These are phyloP conservation scores for Chelidonichthys spinosus DNA, from an alignment of 2,797 vertebrate genomes.

Conservation along the genomic window DNA sequence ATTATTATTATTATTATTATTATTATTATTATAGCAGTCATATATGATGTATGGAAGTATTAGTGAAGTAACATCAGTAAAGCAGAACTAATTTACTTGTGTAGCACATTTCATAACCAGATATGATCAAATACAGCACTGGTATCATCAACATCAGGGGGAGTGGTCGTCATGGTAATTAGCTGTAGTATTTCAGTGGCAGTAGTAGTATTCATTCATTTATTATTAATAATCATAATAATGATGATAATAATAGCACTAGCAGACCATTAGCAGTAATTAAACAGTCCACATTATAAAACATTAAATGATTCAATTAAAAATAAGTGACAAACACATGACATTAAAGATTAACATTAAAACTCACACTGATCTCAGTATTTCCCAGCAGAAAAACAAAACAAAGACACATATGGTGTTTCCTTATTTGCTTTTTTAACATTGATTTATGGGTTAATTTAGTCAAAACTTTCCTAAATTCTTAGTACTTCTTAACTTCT, in stretches of 20 bases:
- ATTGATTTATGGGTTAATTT: too few species aligned
- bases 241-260: background rate
- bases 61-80: background rate
- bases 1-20: background rate
- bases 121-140: background rate
- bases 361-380: too few species aligned
- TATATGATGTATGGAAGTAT: background rate
- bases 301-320: too few species aligned
- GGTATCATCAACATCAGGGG: background rate
- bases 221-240: too few species aligned
- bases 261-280: background rate
- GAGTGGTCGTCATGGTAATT: background rate
- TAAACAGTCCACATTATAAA: background rate
- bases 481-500: too few species aligned
- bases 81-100: background rate
- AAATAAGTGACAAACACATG: too few species aligned
- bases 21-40: background rate
- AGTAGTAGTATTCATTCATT: background rate
- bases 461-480: too few species aligned
- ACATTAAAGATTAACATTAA: too few species aligned
- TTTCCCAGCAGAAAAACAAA: too few species aligned
- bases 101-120: background rate
- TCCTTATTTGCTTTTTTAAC: too few species aligned
- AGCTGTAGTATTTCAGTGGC: background rate
- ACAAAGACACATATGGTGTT: too few species aligned